These are phyloP conservation scores for Drosophila prostipennis DNA, from an alignment of 2,888 invertebrate species.

Conservation along the genomic window DNA sequence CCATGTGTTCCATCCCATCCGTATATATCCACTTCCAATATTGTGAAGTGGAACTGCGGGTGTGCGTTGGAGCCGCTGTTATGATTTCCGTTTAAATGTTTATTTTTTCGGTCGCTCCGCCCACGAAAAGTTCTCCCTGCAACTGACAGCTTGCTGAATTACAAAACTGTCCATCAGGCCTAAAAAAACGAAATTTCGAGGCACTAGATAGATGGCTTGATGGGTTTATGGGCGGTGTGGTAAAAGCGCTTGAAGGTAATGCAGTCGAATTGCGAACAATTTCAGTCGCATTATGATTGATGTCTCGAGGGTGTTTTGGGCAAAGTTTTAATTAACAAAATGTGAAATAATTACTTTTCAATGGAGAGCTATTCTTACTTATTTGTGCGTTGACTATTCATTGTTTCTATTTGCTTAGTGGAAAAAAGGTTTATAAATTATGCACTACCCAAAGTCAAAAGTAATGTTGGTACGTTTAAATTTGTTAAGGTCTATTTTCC, in stretches of 20 bases:
- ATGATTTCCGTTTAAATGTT: slow-evolving; percentile 28
- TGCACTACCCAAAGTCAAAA: too few relatives aligned
- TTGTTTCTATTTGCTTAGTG: too few relatives aligned
- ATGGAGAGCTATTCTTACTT: neutral
- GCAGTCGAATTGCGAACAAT: neutral
- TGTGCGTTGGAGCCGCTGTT: slow-evolving; percentile 2
- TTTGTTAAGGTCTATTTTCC: too few relatives aligned
- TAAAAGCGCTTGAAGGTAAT: neutral
- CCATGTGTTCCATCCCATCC: slow-evolving; percentile 14
- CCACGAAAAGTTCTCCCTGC: slow-evolving; percentile 3
- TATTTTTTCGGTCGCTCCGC: neutral
- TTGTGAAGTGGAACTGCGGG: slow-evolving; percentile 26
- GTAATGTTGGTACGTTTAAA: too few relatives aligned
- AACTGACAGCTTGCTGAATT: slow-evolving; percentile 27
- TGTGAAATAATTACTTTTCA: neutral
- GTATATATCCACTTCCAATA: slow-evolving; percentile 3
- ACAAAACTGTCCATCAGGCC: slow-evolving; percentile 12
- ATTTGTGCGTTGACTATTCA: neutral
- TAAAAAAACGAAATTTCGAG: neutral
- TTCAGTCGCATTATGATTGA: neutral
- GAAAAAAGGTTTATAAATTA: too few relatives aligned
- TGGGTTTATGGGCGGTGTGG: neutral
- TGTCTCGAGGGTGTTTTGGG: neutral
- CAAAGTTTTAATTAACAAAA: neutral
- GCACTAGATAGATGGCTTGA: neutral